A percentile compares a stretch with the other conserved stretches of the same genome.
Evolutionary conservation across 2,797 vertebrate genomes (phyloP).

Genomic region (Apodemus agrarius): DNA sequence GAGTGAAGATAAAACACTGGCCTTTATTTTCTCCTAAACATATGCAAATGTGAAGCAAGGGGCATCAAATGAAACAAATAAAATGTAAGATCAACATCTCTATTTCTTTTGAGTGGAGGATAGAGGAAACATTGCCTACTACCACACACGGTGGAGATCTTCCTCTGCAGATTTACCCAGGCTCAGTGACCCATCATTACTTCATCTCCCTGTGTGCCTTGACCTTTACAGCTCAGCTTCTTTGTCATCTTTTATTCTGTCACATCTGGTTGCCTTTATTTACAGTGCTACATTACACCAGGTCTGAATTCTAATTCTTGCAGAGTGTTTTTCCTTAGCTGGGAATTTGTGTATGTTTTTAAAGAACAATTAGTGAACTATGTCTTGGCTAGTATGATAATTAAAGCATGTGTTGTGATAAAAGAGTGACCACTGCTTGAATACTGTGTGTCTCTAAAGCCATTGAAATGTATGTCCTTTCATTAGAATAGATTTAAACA

Average conservation of each 20-base stretch:
- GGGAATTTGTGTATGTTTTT: background rate
- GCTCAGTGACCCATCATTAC: constrained; percentile 44
- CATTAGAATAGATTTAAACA: background rate
- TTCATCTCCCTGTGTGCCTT: constrained; percentile 40
- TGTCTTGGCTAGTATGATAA: constrained; percentile 23
- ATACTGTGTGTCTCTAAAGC: background rate
- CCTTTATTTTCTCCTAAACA: background rate
- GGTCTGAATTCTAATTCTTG: constrained; percentile 6
- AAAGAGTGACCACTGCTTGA: background rate
- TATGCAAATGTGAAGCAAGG: background rate
- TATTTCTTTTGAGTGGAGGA: background rate
- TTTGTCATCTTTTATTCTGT: background rate
- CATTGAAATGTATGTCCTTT: background rate
- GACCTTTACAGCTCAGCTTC: constrained; percentile 30
- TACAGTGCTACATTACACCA: background rate
- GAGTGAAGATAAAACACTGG: background rate
- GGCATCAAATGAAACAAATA: constrained; percentile 15
- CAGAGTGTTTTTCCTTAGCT: background rate
- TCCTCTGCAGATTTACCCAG: background rate
- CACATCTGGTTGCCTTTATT: background rate
- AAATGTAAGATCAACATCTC: background rate
- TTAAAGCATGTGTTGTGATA: background rate
- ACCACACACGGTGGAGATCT: background rate
- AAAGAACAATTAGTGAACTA: constrained; percentile 20
- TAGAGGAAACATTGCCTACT: background rate